Percentiles rank a stretch among this genome's conserved stretches.
phyloP scores from a whole-genome alignment of 2,888 invertebrate genomes.

The Eristalinus sepulchralis region DNA sequence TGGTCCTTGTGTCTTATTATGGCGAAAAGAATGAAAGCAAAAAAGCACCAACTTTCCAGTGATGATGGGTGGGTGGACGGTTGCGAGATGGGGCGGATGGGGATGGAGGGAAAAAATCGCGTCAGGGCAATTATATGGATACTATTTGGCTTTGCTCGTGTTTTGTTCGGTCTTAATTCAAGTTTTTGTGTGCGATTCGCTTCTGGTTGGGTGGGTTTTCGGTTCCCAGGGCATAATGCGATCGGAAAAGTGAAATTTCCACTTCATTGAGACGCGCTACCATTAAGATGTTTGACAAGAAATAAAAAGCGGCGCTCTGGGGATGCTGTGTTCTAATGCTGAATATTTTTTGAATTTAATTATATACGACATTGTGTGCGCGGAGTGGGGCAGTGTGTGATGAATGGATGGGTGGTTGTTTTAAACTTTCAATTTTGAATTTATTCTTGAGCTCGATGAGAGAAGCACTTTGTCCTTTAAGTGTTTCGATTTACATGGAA shows the following conservation, averaged over 20 bases:
- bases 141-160: slow-evolving; percentile 49
- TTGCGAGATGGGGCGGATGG: neutral
- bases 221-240: slow-evolving; percentile 53
- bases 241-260: slow-evolving; percentile 66
- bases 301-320: slow-evolving; percentile 2
- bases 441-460: too few relatives aligned
- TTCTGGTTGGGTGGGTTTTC: slow-evolving; percentile 49
- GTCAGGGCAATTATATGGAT: slow-evolving; percentile 60
- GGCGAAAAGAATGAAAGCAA: neutral
- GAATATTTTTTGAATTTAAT: neutral
- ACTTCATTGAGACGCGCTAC: slow-evolving; percentile 56
- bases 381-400: neutral
- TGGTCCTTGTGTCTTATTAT: slow-evolving; percentile 51
- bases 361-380: too few relatives aligned
- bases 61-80: slow-evolving; percentile 16
- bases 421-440: neutral
- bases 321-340: neutral
- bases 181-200: slow-evolving; percentile 41
- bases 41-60: neutral
- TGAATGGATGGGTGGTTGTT: neutral
- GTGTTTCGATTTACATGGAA: too few relatives aligned
- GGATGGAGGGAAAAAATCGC: slow-evolving; percentile 11
- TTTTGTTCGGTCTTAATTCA: slow-evolving; percentile 35
- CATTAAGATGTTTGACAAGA: slow-evolving; percentile 34
- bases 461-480: too few relatives aligned